phyloP scores from a whole-genome alignment of 1,140 invertebrate species.

The Anthonomus grandis region DNA sequence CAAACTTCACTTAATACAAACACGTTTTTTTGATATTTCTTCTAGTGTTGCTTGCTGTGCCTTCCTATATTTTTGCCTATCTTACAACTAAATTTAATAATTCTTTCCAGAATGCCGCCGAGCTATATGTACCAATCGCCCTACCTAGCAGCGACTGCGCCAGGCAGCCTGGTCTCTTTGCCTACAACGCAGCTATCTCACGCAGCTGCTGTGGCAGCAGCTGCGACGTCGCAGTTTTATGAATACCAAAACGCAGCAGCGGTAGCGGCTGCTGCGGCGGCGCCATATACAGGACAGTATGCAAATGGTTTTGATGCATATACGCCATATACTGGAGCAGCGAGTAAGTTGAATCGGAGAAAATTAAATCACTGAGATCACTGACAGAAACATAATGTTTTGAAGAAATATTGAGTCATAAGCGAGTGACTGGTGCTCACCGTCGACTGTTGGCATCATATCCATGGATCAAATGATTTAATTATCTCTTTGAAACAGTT shows the following conservation, averaged over 20 bases:
- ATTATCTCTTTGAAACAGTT: no score
- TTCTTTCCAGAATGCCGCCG: constrained; percentile 64
- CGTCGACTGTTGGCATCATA: no score
- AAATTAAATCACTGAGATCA: no score
- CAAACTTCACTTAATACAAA: no score
- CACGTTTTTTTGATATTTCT: constrained; percentile 34
- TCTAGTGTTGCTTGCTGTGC: constrained; percentile 42
- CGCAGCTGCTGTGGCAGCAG: constrained; percentile 67
- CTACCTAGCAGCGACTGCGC: constrained; percentile 61
- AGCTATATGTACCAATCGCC: constrained; percentile 71
- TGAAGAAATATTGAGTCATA: no score
- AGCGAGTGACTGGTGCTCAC: no score
- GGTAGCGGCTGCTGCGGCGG: constrained; percentile 61
- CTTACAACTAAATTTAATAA: constrained; percentile 1
- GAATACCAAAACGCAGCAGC: constrained; percentile 64
- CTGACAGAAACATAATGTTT: no score
- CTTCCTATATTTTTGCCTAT: neutral
- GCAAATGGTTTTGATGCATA: constrained; percentile 69
- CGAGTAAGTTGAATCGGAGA: constrained; percentile 47
- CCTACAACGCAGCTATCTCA: constrained; percentile 63
- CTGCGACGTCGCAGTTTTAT: constrained; percentile 69
- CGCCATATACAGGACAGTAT: constrained; percentile 66
- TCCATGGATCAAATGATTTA: no score
- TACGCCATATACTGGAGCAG: constrained; percentile 62
- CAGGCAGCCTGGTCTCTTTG: constrained; percentile 61